These are phyloP conservation scores for Amia ocellicauda DNA, from an alignment of 2,113 vertebrate species.

Conservation along the genomic window DNA sequence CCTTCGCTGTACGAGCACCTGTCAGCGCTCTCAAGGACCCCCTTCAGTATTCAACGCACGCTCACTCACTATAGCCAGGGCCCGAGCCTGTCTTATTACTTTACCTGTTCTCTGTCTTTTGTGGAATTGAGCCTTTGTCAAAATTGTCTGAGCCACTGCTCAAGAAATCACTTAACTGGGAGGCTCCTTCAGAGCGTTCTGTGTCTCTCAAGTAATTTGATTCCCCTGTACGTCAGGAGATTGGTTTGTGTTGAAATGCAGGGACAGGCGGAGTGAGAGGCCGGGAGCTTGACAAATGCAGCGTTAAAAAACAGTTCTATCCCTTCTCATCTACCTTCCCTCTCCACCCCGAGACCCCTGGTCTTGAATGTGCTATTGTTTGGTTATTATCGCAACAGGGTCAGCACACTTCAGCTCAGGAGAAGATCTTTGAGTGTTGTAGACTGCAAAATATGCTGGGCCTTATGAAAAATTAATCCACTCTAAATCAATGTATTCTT, in stretches of 20 bases:
- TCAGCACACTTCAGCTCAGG: constrained; percentile 36
- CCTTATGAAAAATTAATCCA: constrained; percentile 54
- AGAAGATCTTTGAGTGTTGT: constrained; percentile 8
- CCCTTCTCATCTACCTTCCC: constrained; percentile 12
- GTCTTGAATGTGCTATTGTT: constrained; percentile 25
- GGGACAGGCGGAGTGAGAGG: constrained; percentile 14
- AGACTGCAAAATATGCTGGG: constrained; percentile 19
- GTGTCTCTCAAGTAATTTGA: constrained; percentile 69
- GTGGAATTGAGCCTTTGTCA: constrained; percentile 65
- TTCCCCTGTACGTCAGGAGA: constrained; percentile 57
- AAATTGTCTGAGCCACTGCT: constrained; percentile 61
- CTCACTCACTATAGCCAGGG: constrained; percentile 49
- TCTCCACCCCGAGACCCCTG: constrained; percentile 26
- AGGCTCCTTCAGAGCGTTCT: constrained; percentile 54
- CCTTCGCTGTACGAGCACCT: constrained; percentile 5
- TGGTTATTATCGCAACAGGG: constrained; percentile 27
- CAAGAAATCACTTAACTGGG: constrained; percentile 58
- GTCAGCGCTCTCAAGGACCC: constrained; percentile 24
- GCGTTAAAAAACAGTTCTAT: constrained; percentile 13
- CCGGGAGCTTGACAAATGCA: constrained; percentile 26
- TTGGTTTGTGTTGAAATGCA: constrained; percentile 45
- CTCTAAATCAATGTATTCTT: constrained; percentile 35
- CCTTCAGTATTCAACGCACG: constrained; percentile 52
- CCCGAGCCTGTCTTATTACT: constrained; percentile 60
- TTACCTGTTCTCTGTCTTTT: constrained; percentile 68